Evolutionary conservation across 2,888 invertebrate species (phyloP).

Genomic region (Tetramorium bicarinatum): DNA sequence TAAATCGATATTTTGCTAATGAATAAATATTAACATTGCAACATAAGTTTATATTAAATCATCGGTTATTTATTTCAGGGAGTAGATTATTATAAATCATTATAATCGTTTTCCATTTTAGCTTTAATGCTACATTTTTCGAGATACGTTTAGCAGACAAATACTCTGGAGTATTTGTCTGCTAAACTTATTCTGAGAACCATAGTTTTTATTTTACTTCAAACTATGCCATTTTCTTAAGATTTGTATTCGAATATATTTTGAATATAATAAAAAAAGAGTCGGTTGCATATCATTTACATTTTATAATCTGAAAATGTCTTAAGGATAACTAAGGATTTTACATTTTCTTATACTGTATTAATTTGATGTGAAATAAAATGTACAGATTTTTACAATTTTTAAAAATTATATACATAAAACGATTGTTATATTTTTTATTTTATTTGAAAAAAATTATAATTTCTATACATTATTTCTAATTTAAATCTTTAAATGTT

Average conservation of each 20-base stretch:
- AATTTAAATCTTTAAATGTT: background rate
- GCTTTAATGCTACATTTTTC: background rate
- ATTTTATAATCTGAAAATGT: background rate
- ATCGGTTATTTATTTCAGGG: background rate
- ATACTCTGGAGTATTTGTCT: too few species aligned
- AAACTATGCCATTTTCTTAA: background rate
- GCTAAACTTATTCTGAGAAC: too few species aligned
- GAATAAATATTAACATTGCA: background rate
- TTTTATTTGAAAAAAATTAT: background rate
- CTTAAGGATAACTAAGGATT: background rate
- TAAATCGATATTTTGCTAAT: background rate
- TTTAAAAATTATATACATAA: background rate
- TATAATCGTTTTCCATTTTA: background rate
- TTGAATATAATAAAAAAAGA: background rate
- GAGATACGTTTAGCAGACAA: background rate
- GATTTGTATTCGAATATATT: background rate
- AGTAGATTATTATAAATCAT: background rate
- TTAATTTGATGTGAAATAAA: background rate
- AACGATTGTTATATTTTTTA: background rate
- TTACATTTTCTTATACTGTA: background rate
- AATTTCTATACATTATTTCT: background rate
- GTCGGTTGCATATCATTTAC: background rate
- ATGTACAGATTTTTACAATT: background rate
- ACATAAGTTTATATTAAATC: background rate
- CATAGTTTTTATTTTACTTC: conserved; percentile 8